phyloP scores from a whole-genome alignment of 2,113 vertebrate genomes.

The cat (Felis catus) region F.catus_Fca126_mat1.0 CM031412.1:137920001-137920500 shows the following conservation, averaged over 20 bases:
- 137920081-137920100: background rate
- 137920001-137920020: slow-evolving; percentile 3
- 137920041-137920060: slow-evolving; percentile 16
- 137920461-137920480: background rate
- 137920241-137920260: background rate
- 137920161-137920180: slow-evolving; percentile 46
- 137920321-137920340: background rate
- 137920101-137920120: slow-evolving; percentile 35
- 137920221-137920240: slow-evolving; percentile 36
- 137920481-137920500: background rate
- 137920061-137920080: slow-evolving; percentile 41
- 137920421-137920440: background rate
- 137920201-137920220: background rate
- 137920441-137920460: background rate
- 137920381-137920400: background rate
- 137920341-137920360: background rate
- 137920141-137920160: background rate
- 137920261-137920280: slow-evolving; percentile 15
- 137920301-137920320: background rate
- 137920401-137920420: background rate
- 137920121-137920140: slow-evolving; percentile 42
- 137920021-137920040: background rate
- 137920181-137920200: background rate
- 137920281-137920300: slow-evolving; percentile 3
- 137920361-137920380: background rate